Conservation (phyloP, 2,888 invertebrate genomes). For the Nycteola revayana region DNA sequence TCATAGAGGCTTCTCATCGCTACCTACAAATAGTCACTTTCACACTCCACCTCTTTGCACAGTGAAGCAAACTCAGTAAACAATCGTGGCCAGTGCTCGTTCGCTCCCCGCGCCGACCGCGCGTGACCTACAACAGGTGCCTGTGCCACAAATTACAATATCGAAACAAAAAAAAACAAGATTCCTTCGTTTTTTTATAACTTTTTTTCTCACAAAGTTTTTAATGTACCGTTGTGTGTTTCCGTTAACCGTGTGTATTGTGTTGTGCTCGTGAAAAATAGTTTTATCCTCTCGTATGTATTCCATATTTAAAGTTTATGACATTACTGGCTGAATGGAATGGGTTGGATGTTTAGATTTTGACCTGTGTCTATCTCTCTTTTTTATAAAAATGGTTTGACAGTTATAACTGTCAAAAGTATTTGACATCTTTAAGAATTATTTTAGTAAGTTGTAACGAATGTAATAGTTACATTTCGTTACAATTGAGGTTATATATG, state of each 20-base stretch:
- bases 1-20: conserved; percentile 33
- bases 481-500: conserved; percentile 3
- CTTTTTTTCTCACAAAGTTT: conserved; percentile 32
- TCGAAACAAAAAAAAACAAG: conserved; percentile 47
- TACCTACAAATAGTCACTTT: conserved; percentile 28
- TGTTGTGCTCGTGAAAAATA: conserved; percentile 50
- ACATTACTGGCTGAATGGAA: conserved; percentile 25
- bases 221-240: conserved; percentile 49
- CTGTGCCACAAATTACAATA: conserved; percentile 40
- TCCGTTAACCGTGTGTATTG: conserved; percentile 61
- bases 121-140: conserved; percentile 59
- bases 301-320: conserved; percentile 29
- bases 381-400: background rate
- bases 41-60: conserved; percentile 47
- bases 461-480: conserved; percentile 1
- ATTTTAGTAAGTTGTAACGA: background rate
- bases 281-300: conserved; percentile 34
- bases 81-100: conserved; percentile 70
- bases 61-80: conserved; percentile 64
- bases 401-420: background rate
- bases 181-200: conserved; percentile 58
- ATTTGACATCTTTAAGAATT: background rate
- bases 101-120: conserved; percentile 63
- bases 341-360: conserved; percentile 25
- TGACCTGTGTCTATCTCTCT: conserved; percentile 10